These are phyloP conservation scores for Stenopsyche tienmushanensis DNA, from an alignment of 1,140 invertebrate genomes.

Conservation along the genomic window DNA sequence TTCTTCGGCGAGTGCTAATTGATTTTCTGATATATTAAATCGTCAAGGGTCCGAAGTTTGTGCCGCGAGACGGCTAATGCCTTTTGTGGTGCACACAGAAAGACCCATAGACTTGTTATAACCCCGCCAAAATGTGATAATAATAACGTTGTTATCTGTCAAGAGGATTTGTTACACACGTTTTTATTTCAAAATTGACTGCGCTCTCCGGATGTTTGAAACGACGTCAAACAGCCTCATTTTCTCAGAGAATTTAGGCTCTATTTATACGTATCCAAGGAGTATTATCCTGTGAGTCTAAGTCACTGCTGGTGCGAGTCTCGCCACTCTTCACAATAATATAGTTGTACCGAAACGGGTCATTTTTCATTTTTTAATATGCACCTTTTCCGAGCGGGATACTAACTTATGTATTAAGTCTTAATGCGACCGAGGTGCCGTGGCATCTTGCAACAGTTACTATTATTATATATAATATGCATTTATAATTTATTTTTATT, in stretches of 20 bases:
- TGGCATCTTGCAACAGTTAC: conserved; percentile 13
- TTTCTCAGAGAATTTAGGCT: neutral
- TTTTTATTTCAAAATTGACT: conserved; percentile 41
- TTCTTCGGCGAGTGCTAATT: no score
- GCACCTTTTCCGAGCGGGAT: conserved; percentile 40
- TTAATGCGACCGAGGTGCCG: conserved; percentile 31
- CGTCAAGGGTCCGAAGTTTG: neutral
- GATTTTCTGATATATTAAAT: no score
- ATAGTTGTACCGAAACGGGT: conserved; percentile 40
- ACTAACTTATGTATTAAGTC: conserved; percentile 36
- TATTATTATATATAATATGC: neutral
- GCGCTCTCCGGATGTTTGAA: neutral
- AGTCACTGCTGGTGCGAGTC: neutral
- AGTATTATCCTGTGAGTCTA: neutral
- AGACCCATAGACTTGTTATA: conserved; percentile 35
- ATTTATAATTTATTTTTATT: neutral
- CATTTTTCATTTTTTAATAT: conserved; percentile 43
- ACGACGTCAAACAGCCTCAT: neutral
- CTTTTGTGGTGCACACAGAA: conserved; percentile 15
- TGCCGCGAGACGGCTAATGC: neutral
- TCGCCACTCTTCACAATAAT: conserved; percentile 37
- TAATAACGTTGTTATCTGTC: conserved; percentile 43
- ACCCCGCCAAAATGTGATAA: conserved; percentile 42
- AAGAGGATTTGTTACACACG: conserved; percentile 43
- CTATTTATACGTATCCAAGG: neutral